Evolutionary conservation across 1,140 invertebrate species (phyloP).

Genomic region (Drosophila jambulina): DNA sequence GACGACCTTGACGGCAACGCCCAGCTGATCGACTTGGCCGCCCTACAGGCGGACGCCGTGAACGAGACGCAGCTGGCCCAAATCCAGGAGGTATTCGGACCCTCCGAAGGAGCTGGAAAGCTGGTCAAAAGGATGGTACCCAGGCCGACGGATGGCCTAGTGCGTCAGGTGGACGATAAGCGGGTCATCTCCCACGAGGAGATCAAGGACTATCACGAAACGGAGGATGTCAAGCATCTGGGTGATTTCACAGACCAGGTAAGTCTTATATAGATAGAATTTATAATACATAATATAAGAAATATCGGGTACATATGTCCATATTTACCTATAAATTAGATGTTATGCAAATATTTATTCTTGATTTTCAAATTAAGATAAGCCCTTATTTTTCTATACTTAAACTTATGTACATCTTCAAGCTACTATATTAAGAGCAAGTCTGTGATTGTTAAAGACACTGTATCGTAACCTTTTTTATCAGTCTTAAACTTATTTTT

Average conservation of each 20-base stretch:
- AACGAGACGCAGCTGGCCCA: conserved; percentile 71
- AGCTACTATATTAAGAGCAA: background rate
- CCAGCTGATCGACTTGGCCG: conserved; percentile 64
- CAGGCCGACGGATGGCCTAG: conserved; percentile 88
- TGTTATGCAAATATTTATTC: too few relatives aligned
- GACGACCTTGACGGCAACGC: conserved; percentile 69
- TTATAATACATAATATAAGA: background rate
- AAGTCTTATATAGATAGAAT: conserved; percentile 70
- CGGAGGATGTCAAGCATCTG: conserved; percentile 92
- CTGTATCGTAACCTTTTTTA: background rate
- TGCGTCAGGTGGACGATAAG: conserved; percentile 92
- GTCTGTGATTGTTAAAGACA: background rate
- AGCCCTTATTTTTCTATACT: too few relatives aligned
- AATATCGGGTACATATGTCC: too few relatives aligned
- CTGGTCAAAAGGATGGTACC: conserved; percentile 76
- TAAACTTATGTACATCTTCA: too few relatives aligned
- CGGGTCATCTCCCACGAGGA: conserved; percentile 92
- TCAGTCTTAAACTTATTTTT: background rate
- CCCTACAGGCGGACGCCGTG: conserved; percentile 56
- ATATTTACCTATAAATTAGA: background rate
- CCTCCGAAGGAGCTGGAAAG: conserved; percentile 53
- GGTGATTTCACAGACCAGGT: conserved; percentile 94
- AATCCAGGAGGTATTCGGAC: conserved; percentile 64
- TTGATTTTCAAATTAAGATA: background rate
- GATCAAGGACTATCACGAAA: conserved; percentile 92